phyloP scores from a whole-genome alignment of 2,113 vertebrate genomes.

The Zeus faber region DNA sequence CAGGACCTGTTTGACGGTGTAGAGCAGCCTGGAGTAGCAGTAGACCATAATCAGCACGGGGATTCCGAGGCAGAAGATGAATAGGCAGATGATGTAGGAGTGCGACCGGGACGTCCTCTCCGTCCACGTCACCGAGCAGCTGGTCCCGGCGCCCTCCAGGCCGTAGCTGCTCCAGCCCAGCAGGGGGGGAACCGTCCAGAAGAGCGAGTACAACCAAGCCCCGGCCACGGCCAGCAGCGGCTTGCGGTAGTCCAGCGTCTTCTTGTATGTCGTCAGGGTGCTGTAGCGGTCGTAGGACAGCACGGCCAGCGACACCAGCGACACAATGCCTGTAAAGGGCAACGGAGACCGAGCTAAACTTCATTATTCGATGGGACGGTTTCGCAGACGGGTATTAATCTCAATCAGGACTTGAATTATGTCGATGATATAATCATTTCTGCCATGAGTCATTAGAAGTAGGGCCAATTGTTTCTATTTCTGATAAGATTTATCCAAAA shows the following conservation, averaged over 20 bases:
- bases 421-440: no score
- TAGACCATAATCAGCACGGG: constrained; percentile 74
- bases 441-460: no score
- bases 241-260: constrained; percentile 56
- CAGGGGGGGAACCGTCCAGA: constrained; percentile 77
- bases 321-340: constrained; percentile 78
- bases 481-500: no score
- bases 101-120: constrained; percentile 52
- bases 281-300: constrained; percentile 78
- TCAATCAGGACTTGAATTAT: no score
- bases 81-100: constrained; percentile 78
- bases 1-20: constrained; percentile 75
- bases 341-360: no score
- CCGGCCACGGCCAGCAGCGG: constrained; percentile 67
- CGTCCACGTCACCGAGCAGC: constrained; percentile 77
- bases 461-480: no score
- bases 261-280: constrained; percentile 71
- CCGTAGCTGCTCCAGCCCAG: constrained; percentile 79
- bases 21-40: constrained; percentile 73
- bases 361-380: no score
- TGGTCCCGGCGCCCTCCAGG: constrained; percentile 72
- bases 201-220: constrained; percentile 75
- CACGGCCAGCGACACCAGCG: constrained; percentile 72
- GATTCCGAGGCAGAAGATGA: constrained; percentile 75
- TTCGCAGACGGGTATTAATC: no score